Percentiles rank a stretch among this genome's conserved stretches.
phyloP scores from a whole-genome alignment of 2,113 vertebrate genomes.

The Leucopsar rothschildi region DNA sequence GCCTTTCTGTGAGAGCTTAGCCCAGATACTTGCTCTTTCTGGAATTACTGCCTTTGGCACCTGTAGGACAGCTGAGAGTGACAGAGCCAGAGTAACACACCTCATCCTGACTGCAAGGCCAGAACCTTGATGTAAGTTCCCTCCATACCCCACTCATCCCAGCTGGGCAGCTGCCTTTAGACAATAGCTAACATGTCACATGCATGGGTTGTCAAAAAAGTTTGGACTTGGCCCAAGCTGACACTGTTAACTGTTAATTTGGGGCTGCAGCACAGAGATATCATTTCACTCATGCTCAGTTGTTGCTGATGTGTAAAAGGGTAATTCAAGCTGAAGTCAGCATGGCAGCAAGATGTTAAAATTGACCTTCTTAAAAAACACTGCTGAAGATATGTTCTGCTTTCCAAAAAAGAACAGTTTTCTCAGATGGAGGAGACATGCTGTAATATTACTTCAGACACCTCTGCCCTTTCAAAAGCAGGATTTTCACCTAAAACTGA shows the following conservation, averaged over 20 bases:
- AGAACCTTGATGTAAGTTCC: not conserved
- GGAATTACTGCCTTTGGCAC: not conserved
- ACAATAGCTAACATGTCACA: not conserved
- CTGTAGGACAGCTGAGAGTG: not conserved
- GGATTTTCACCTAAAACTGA: not conserved
- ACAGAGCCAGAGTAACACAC: fast-evolving
- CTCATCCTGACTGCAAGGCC: not conserved
- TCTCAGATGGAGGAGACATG: not conserved
- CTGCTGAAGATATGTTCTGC: not conserved
- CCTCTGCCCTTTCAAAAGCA: not conserved
- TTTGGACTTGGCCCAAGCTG: not conserved
- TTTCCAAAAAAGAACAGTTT: not conserved
- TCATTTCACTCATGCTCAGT: not conserved
- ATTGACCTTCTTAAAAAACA: not conserved
- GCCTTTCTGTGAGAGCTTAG: not conserved
- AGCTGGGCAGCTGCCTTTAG: not conserved
- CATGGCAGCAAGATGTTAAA: not conserved
- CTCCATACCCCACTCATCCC: not conserved
- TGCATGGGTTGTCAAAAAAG: not conserved
- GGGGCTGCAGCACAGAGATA: not conserved
- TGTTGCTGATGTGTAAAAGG: not conserved
- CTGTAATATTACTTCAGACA: not conserved
- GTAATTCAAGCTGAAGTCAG: not conserved
- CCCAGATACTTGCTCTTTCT: not conserved
- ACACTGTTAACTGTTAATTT: not conserved